Evolutionary conservation across 2,888 invertebrate species (phyloP), one percentile per base, ranked within the genome.

Genomic region (Glyphotaelius pellucidus): DNA sequence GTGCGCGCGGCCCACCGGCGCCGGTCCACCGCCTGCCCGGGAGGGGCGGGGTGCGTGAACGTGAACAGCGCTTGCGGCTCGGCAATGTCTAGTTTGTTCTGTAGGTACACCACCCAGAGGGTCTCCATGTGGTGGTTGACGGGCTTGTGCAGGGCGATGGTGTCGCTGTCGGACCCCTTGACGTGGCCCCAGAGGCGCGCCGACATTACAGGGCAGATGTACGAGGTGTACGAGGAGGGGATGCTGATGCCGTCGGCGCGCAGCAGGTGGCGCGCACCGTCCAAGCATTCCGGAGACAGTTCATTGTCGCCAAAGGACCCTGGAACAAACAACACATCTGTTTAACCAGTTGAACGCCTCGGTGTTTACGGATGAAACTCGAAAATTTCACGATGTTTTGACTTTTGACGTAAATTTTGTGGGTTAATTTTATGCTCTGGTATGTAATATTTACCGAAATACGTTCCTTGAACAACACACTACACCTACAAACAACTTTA

Each of bases 291-390:
- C 0, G 99, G 99, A 0, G 99, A 99, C 19, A 99, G 96, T 95
- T 99, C 99, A 95, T 99, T 99, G 95, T 99, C 99, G 32, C 99
- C 99, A 96, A 99, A 99, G 2, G 99, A 99, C 0, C 97, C 97
- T 96, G 94, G 80, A 93, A 94, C 86, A 79, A 83, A 35, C 15
- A 32, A 89, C 42, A 67, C 19, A 85, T 90, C 15, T 87, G 25
- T 19, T 83, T 67, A 32, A 38, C 38, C 38, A 38, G n/a, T n/a
- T n/a, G n/a, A n/a, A n/a, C n/a, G n/a, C n/a, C n/a, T n/a, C n/a
- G n/a, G n/a, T n/a, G n/a, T n/a, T n/a, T n/a, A n/a, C n/a, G n/a
- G n/a, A n/a, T n/a, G n/a, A n/a, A n/a, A n/a, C n/a, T n/a, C n/a
- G n/a, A n/a, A n/a, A n/a, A n/a, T n/a, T n/a, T n/a, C n/a, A n/a